Percentiles rank a stretch among this genome's conserved stretches.
These are phyloP conservation scores for Entomobrya multifasciata DNA, from an alignment of 2,888 invertebrate genomes.

Conservation along the genomic window DNA sequence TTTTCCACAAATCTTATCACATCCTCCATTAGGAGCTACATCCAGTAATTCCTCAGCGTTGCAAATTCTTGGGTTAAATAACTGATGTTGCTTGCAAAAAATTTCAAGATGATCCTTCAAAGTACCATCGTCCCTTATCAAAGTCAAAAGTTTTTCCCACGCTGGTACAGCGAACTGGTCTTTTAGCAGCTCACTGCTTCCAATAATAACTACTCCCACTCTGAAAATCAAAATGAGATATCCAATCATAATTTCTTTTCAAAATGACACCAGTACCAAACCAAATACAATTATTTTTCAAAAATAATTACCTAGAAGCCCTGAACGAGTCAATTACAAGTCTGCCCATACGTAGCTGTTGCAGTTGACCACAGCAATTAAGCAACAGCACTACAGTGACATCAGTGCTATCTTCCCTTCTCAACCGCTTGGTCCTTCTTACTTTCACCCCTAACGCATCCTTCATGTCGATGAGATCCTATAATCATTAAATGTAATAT, in stretches of 20 bases:
- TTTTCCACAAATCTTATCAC: not conserved
- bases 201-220: not conserved
- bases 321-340: not conserved
- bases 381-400: constrained; percentile 5
- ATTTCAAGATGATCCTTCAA: constrained; percentile 19
- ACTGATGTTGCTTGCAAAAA: not conserved
- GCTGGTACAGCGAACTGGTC: no score
- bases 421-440: no score
- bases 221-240: no score
- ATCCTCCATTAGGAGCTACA: constrained; percentile 15
- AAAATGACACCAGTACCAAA: no score
- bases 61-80: not conserved
- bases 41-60: not conserved
- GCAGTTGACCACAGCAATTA: not conserved
- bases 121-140: not conserved
- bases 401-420: not conserved
- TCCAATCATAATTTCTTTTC: no score
- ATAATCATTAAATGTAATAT: no score
- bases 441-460: no score
- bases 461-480: no score
- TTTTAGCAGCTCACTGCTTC: no score
- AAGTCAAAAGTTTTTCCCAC: no score
- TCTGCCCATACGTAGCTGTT: not conserved
- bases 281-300: no score
- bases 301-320: no score